phyloP scores from a whole-genome alignment of 2,888 invertebrate genomes.

The Dicranocentrus wangi region DNA sequence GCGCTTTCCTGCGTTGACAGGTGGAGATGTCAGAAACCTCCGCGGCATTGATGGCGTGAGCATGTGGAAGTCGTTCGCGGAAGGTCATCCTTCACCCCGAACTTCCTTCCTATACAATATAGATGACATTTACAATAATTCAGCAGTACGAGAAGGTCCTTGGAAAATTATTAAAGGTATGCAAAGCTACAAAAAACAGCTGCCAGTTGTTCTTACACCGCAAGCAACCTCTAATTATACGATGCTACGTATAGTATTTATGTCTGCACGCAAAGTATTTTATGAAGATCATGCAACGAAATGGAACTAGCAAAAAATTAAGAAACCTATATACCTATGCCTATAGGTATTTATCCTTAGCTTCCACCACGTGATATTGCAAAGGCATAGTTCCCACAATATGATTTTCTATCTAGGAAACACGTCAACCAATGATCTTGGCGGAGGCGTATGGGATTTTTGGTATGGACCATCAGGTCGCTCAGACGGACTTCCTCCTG shows the following conservation, averaged over 20 bases:
- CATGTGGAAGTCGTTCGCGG: constrained; percentile 67
- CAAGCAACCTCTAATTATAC: constrained; percentile 9
- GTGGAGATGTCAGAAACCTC: constrained; percentile 59
- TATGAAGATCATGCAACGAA: too few relatives aligned
- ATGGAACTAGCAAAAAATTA: too few relatives aligned
- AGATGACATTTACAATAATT: constrained; percentile 71
- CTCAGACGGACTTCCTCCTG: constrained; percentile 72
- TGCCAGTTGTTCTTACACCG: constrained; percentile 17
- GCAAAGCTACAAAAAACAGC: too few relatives aligned
- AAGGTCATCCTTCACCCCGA: constrained; percentile 60
- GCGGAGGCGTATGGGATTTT: constrained; percentile 67
- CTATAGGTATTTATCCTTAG: background rate
- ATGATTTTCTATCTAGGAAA: constrained; percentile 63
- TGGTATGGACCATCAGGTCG: constrained; percentile 85
- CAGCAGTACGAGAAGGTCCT: constrained; percentile 68
- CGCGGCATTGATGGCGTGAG: constrained; percentile 69
- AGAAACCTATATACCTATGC: too few relatives aligned
- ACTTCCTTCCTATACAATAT: constrained; percentile 70
- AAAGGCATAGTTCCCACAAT: background rate
- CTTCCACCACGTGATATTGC: background rate
- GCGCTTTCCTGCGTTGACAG: constrained; percentile 35
- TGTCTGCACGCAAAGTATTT: constrained; percentile 17
- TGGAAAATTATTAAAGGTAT: constrained; percentile 73
- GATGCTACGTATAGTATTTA: constrained; percentile 1
- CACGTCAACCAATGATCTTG: constrained; percentile 66